Evolutionary conservation across 2,888 invertebrate species (phyloP), one percentile per base, ranked within the genome.

Genomic region (Clistopyga incitator): DNA sequence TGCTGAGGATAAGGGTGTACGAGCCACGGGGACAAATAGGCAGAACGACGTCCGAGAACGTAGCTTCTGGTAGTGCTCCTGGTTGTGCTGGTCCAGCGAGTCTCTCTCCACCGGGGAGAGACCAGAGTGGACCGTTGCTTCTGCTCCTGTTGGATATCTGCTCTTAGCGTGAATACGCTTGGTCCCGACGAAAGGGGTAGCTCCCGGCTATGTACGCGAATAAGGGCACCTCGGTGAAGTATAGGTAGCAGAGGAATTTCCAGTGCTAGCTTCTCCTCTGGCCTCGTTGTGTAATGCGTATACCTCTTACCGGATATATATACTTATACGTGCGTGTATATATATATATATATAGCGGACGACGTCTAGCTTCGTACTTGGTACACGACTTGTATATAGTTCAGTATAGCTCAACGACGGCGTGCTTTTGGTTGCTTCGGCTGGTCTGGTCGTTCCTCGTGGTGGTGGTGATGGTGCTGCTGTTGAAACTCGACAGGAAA

Each of bases 41-140:
- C 81, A 70, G 77, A 80, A 83, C 77, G 83, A 74, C 70, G 78
- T 80, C 78, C 84, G 78, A 78, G 84, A 84, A 74, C 80, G 84
- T 54, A 67, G 70, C 68, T 70, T 61, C 61, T 34, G 61, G 15
- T 61, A 34, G 61, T 61, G 61, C 34, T 34, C n/a, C 13, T 25
- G 56, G 25, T 70, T 59, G n/a, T n/a, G 70, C 67, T 20, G 77
- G 67, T 56, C 70, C 47, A 61, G 52, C 78, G 70, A 80, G 61
- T 68, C 74, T 80, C 76, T 59, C n/a, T n/a, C n/a, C n/a, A n/a
- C n/a, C n/a, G n/a, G 25, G 45, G 52, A 47, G 61, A 80, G 75
- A 64, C 78, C 77, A 54, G 25, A 75, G 64, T 71, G 50, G 64
- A 76, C 45, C 56, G 70, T 75, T 65, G 59, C 71, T 76, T 72